Evolutionary conservation across 2,113 vertebrate species (phyloP).

Genomic region (Nothocercus julius): DNA sequence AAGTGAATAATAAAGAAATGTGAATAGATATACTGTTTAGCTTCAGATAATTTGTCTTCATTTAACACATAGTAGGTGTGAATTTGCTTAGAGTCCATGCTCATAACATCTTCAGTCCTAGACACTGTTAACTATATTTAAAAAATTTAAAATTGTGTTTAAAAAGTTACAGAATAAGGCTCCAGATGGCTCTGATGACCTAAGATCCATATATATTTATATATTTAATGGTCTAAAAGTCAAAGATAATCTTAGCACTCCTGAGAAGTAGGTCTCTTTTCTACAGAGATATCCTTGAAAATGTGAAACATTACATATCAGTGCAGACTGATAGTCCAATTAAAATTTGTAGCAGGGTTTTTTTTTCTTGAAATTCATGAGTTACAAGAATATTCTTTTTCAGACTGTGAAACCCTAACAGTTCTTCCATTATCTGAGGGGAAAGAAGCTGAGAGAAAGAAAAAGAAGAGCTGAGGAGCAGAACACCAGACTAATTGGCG

Average conservation of each 20-base stretch:
- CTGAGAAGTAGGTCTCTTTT: neutral
- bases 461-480: neutral
- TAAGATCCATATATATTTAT: neutral
- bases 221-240: neutral
- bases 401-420: neutral
- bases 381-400: neutral
- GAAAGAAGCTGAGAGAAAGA: neutral
- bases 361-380: neutral
- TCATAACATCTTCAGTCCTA: neutral
- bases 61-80: neutral
- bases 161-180: neutral
- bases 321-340: neutral
- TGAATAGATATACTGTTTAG: neutral
- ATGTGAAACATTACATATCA: neutral
- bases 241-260: neutral
- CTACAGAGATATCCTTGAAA: neutral
- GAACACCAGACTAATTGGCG: neutral
- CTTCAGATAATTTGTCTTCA: neutral
- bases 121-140: neutral
- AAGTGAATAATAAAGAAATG: neutral
- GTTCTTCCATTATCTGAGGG: neutral
- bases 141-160: neutral
- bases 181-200: neutral
- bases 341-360: neutral
- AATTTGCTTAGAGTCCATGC: neutral